These are phyloP conservation scores for Cavia porcellus DNA, from an alignment of 2,113 vertebrate species.

Conservation along the genomic window DNA sequence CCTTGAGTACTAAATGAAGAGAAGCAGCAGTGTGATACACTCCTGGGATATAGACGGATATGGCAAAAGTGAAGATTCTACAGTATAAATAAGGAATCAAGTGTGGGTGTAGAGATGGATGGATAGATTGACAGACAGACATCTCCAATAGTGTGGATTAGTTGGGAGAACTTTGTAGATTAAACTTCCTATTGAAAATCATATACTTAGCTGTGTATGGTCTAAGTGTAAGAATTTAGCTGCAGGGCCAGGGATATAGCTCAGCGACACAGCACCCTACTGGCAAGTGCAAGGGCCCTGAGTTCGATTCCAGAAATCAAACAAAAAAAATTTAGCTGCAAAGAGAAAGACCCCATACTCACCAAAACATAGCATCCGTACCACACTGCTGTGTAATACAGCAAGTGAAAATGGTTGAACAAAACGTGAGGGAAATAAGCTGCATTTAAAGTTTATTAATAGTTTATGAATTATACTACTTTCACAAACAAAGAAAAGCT, in stretches of 20 bases:
- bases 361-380: constrained; percentile 32
- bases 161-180: neutral
- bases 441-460: constrained; percentile 27
- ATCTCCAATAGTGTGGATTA: neutral
- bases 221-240: neutral
- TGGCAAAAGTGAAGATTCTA: neutral
- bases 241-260: neutral
- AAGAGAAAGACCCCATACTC: constrained; percentile 56
- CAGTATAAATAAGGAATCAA: neutral
- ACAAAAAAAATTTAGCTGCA: neutral
- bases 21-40: neutral
- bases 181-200: constrained; percentile 38
- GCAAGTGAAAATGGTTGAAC: constrained; percentile 22
- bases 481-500: neutral
- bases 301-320: no score
- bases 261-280: no score
- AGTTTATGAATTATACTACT: constrained; percentile 25
- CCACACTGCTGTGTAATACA: constrained; percentile 15
- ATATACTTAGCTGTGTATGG: neutral
- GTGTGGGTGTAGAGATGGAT: neutral
- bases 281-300: no score
- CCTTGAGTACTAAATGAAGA: neutral
- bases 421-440: constrained; percentile 51
- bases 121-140: neutral
- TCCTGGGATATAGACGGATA: neutral